These are phyloP conservation scores for Gavia stellata DNA, from an alignment of 2,113 vertebrate species.

Conservation along the genomic window DNA sequence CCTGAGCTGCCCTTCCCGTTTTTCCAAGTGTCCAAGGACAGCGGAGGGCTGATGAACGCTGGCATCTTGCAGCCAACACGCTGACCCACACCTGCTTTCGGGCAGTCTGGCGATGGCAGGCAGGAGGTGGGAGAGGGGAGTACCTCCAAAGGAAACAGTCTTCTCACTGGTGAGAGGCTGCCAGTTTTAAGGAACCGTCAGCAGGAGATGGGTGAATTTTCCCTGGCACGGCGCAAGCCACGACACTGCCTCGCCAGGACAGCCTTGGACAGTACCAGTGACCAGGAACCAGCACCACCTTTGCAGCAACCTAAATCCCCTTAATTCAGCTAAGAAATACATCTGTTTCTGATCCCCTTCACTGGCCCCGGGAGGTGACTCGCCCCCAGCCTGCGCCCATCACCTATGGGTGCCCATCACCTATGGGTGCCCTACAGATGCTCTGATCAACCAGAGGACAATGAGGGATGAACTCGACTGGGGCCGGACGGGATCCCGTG, in stretches of 20 bases:
- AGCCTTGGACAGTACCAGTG: rapidly evolving
- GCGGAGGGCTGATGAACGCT: neutral
- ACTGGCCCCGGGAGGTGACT: rapidly evolving
- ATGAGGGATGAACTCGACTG: rapidly evolving
- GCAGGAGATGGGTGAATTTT: neutral
- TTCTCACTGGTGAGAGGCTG: neutral
- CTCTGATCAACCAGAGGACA: neutral
- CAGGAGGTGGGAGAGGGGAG: neutral
- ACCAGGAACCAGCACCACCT: neutral
- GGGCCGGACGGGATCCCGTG: rapidly evolving
- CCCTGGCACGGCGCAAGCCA: neutral
- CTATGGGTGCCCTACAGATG: rapidly evolving
- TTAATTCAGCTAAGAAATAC: neutral
- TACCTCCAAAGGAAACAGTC: neutral
- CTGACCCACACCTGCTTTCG: neutral
- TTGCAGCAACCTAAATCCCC: neutral
- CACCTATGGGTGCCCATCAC: rapidly evolving
- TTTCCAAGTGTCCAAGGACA: neutral
- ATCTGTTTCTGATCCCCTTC: neutral
- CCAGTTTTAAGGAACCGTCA: neutral
- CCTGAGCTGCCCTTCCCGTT: neutral
- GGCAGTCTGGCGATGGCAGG: neutral
- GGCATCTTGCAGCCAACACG: neutral
- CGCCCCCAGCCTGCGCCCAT: neutral
- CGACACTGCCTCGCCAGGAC: too few relatives aligned